A percentile compares a stretch with the other conserved stretches of the same genome.
Evolutionary conservation across 2,888 invertebrate species (phyloP).

Genomic region (Kuschelorhynchus macadamiae): DNA sequence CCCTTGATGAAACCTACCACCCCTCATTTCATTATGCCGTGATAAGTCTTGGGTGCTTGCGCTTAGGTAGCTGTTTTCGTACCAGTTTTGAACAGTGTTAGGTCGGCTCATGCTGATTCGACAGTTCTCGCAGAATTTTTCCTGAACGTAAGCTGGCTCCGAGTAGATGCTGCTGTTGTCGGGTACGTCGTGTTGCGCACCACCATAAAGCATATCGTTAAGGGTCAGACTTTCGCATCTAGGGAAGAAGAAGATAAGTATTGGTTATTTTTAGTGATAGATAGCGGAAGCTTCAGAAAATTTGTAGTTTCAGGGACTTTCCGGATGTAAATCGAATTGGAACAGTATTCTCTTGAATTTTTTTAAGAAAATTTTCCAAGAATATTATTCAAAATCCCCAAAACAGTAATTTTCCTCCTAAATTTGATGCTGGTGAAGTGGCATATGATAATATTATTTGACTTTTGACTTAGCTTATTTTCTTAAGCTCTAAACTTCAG

Average conservation of each 20-base stretch:
- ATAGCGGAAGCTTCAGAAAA: not conserved
- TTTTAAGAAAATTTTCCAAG: too few species aligned
- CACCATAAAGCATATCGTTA: slow-evolving; percentile 78
- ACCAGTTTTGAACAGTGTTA: slow-evolving; percentile 78
- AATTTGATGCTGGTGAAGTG: too few species aligned
- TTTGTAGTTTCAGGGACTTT: too few species aligned
- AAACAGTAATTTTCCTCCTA: too few species aligned
- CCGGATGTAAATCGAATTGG: too few species aligned
- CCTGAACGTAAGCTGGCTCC: slow-evolving; percentile 85
- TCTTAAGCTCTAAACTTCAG: too few species aligned
- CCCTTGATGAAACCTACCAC: slow-evolving; percentile 74
- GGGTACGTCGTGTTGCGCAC: slow-evolving; percentile 62
- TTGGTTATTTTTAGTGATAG: not conserved
- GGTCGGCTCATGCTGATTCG: slow-evolving; percentile 80
- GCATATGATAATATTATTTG: too few species aligned
- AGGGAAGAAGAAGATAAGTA: too few species aligned
- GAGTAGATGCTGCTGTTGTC: slow-evolving; percentile 88
- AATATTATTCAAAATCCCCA: too few species aligned
- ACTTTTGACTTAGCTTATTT: too few species aligned
- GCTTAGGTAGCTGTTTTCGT: slow-evolving; percentile 71
- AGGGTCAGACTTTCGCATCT: slow-evolving; percentile 81
- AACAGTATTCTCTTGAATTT: too few species aligned
- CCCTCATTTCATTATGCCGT: slow-evolving; percentile 57
- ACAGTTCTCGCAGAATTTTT: slow-evolving; percentile 83
- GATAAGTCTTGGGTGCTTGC: slow-evolving; percentile 71